Conservation (phyloP, 2,113 vertebrate genomes). For the Misgurnus anguillicaudatus region DNA sequence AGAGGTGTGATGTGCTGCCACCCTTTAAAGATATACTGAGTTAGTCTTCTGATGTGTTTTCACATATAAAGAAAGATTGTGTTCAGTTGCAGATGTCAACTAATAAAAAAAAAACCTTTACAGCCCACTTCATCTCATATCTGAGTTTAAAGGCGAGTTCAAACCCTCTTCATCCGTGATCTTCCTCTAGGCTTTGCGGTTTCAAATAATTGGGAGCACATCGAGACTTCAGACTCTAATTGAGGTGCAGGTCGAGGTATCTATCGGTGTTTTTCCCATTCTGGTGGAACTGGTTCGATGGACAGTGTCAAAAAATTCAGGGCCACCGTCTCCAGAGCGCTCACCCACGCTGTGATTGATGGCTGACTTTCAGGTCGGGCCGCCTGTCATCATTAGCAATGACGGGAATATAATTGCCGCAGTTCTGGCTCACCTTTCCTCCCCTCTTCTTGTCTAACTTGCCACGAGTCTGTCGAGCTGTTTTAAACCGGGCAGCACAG, state of each 20-base stretch:
- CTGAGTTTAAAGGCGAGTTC: conserved; percentile 49
- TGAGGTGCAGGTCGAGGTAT: conserved; percentile 56
- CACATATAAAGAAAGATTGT: conserved; percentile 65
- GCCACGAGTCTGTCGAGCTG: conserved; percentile 42
- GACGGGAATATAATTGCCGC: conserved; percentile 61
- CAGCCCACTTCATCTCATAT: conserved; percentile 41
- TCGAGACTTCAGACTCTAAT: conserved; percentile 62
- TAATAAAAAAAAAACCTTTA: conserved; percentile 24
- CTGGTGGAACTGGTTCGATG: conserved; percentile 32
- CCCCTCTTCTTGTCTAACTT: conserved; percentile 25
- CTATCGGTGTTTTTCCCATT: conserved; percentile 37
- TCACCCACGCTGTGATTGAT: conserved; percentile 58
- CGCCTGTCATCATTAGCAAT: conserved; percentile 36
- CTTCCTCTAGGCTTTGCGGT: conserved; percentile 46
- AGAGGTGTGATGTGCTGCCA: conserved; percentile 55
- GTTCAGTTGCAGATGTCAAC: conserved; percentile 24
- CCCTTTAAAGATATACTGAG: conserved; percentile 37
- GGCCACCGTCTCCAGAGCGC: conserved; percentile 40
- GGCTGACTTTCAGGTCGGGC: conserved; percentile 56
- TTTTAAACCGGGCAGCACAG: conserved; percentile 51
- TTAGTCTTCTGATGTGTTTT: conserved; percentile 56
- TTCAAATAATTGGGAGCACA: conserved; percentile 65
- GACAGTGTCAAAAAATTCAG: conserved; percentile 42
- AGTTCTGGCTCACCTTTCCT: conserved; percentile 34
- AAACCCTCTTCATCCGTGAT: conserved; percentile 19